Evolutionary conservation across 2,888 invertebrate genomes (phyloP), one percentile per base, ranked within the genome.

Genomic region (Cantharis nigra): DNA sequence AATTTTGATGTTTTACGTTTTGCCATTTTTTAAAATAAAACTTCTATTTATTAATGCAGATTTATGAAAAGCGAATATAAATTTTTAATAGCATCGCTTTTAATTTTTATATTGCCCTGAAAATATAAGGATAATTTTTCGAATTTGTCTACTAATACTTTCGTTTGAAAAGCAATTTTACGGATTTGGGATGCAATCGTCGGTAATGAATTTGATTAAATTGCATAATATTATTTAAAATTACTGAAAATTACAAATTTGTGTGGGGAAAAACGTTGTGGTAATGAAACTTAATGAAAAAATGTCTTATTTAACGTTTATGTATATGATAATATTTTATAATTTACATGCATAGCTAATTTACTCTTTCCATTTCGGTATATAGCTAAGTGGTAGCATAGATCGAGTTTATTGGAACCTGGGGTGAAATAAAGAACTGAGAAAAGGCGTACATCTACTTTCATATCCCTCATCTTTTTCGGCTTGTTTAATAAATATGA

Each of bases 321-420:
- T 67, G 20, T 18, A 4, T 67, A 23, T 67, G n/a, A 67, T 26
- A 67, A 67, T 49, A 30, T 70, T 71, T 67, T 65, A 71, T 75
- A 75, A 75, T 75, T 75, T 75, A 75, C 75, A 71, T 73, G 26
- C 69, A 75, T 71, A 71, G 75, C 79, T 78, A 77, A 78, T 78
- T 75, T 79, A 75, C 77, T 79, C 80, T 79, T 78, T 75, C 78
- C 80, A 79, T 81, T 81, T 78, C 77, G 78, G 78, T 79, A 77
- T 78, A 79, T 79, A 77, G 77, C 74, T 81, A 82, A 83, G 83
- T 83, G 82, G 80, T 72, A 77, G 79, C 83, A 81, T 83, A 83
- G 82, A 83, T 83, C 82, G 82, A 77, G 78, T 82, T 83, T 83
- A 83, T 83, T 81, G 83, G 82, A 80, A 82, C 82, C 82, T 75